Conservation (phyloP, 1,140 invertebrate species). For the Ceratitis capitata region DNA sequence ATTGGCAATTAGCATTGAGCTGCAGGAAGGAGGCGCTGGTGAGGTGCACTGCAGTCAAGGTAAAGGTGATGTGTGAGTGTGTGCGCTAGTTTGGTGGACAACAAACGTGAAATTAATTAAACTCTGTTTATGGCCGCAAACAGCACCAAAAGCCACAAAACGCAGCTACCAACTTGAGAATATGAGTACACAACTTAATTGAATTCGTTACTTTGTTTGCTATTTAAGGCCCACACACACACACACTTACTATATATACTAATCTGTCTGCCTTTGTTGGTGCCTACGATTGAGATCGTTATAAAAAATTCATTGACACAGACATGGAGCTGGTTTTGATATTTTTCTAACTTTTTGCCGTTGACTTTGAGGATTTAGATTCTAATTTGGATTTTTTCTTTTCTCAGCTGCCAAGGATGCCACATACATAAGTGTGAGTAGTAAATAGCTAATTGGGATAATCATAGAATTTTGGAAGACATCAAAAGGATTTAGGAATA, state of each 20-base stretch:
- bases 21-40: not conserved
- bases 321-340: not conserved
- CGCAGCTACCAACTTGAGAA: not conserved
- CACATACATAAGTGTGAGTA: no score
- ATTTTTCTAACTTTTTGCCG: not conserved
- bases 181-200: slow-evolving; percentile 30
- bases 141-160: not conserved
- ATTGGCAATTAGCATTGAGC: slow-evolving; percentile 16
- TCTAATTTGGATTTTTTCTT: no score
- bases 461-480: no score
- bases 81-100: not conserved
- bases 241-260: not conserved
- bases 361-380: not conserved
- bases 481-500: no score
- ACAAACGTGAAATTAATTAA: slow-evolving; percentile 25
- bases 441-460: no score
- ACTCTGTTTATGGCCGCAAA: not conserved
- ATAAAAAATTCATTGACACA: not conserved
- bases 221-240: not conserved
- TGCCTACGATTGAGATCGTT: not conserved
- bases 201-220: slow-evolving; percentile 15
- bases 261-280: no score
- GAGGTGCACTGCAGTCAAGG: not conserved
- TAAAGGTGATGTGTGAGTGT: not conserved
- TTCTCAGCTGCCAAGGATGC: no score